Evolutionary conservation across 2,888 invertebrate genomes (phyloP).

Genomic region (Lasius platythorax): DNA sequence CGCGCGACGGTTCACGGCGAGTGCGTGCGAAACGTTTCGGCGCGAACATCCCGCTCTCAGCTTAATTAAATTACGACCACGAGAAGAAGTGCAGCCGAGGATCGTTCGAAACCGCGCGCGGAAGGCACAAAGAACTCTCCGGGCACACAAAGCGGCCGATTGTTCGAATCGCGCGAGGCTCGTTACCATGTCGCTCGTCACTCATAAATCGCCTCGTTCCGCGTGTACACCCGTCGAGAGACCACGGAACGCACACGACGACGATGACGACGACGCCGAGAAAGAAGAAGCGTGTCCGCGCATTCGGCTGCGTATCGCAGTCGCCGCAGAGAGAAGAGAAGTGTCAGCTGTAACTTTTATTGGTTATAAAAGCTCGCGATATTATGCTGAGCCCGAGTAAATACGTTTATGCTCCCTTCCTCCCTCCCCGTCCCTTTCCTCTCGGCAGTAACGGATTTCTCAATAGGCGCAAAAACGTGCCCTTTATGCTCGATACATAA

Average conservation of each 20-base stretch:
- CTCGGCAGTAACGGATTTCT: slow-evolving; percentile 33
- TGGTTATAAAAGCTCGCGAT: slow-evolving; percentile 83
- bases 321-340: slow-evolving; percentile 74
- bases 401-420: slow-evolving; percentile 78
- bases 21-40: slow-evolving; percentile 36
- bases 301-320: slow-evolving; percentile 73
- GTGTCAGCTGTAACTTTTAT: slow-evolving; percentile 84
- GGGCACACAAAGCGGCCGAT: slow-evolving; percentile 67
- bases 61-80: slow-evolving; percentile 70
- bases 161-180: slow-evolving; percentile 68
- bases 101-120: slow-evolving; percentile 43
- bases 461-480: slow-evolving; percentile 36
- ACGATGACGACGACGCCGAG: slow-evolving; percentile 15
- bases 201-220: slow-evolving; percentile 74
- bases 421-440: slow-evolving; percentile 25
- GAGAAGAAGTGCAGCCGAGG: slow-evolving; percentile 53
- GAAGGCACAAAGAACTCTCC: slow-evolving; percentile 63
- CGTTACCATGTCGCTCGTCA: slow-evolving; percentile 73
- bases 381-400: slow-evolving; percentile 82
- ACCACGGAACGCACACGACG: slow-evolving; percentile 29
- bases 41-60: slow-evolving; percentile 40
- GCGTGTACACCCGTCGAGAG: slow-evolving; percentile 14
- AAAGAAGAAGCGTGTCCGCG: slow-evolving; percentile 64
- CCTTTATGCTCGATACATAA: slow-evolving; percentile 26
- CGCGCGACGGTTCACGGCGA: neutral